Percentiles rank a stretch among this genome's conserved stretches.
These are phyloP conservation scores for Dryas iulia DNA, from an alignment of 1,140 invertebrate genomes.

Conservation along the genomic window DNA sequence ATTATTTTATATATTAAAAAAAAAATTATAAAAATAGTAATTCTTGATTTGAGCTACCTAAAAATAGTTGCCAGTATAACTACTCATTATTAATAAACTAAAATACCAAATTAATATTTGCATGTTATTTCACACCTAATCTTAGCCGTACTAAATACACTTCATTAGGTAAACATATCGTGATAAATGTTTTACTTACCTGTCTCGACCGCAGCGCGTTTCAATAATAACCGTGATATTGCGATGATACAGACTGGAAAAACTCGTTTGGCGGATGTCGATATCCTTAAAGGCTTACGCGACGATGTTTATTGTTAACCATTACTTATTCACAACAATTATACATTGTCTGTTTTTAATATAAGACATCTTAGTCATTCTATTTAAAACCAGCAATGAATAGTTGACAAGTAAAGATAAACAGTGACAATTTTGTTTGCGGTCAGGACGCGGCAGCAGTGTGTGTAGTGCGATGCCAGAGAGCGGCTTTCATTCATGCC, in stretches of 20 bases:
- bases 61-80: background rate
- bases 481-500: slow-evolving; percentile 77
- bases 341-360: slow-evolving; percentile 14
- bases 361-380: background rate
- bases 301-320: slow-evolving; percentile 22
- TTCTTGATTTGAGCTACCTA: background rate
- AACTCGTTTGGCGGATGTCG: slow-evolving; percentile 77
- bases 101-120: slow-evolving; percentile 11
- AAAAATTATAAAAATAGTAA: background rate
- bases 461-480: slow-evolving; percentile 55
- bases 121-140: slow-evolving; percentile 28
- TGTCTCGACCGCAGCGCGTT: slow-evolving; percentile 70
- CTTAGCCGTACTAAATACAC: slow-evolving; percentile 21
- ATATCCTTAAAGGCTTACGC: slow-evolving; percentile 72
- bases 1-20: background rate
- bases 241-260: slow-evolving; percentile 79
- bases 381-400: slow-evolving; percentile 14
- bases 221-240: slow-evolving; percentile 80
- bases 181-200: slow-evolving; percentile 77
- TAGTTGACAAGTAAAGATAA: background rate
- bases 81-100: background rate
- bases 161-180: slow-evolving; percentile 64
- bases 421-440: slow-evolving; percentile 10
- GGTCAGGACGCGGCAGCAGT: slow-evolving; percentile 36
- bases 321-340: background rate